These are phyloP conservation scores for Caenorhabditis zanzibari DNA, from an alignment of 2,888 invertebrate genomes.

Conservation along the genomic window DNA sequence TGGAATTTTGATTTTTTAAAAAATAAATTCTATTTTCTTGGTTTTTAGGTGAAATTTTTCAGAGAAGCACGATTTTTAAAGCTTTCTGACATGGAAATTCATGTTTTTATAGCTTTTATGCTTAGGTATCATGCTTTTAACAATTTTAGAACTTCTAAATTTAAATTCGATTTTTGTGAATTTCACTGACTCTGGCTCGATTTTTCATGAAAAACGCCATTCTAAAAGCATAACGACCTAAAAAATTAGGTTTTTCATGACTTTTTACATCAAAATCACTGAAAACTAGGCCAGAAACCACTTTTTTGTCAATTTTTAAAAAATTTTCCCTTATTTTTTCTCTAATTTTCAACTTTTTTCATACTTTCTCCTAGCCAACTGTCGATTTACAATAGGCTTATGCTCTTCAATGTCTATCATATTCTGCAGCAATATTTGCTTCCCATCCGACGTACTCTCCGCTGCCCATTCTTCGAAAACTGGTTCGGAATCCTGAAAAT, in stretches of 20 bases:
- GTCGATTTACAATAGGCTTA: not conserved
- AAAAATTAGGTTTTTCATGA: too few species aligned
- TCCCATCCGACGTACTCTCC: not conserved
- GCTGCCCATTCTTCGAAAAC: constrained; percentile 56
- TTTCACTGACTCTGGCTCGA: not conserved
- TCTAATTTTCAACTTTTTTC: not conserved
- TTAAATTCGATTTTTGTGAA: not conserved
- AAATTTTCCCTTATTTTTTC: not conserved
- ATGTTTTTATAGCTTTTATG: too few species aligned
- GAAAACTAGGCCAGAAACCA: not conserved
- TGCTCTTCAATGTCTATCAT: constrained; percentile 15
- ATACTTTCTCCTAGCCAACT: constrained; percentile 7
- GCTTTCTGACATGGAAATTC: too few species aligned
- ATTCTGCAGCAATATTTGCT: not conserved
- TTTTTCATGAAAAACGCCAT: too few species aligned
- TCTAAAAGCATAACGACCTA: too few species aligned
- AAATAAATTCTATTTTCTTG: not conserved
- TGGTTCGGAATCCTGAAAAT: constrained; percentile 28
- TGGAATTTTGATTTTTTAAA: too few species aligned
- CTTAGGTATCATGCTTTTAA: too few species aligned
- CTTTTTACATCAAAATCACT: too few species aligned
- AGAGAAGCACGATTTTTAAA: too few species aligned
- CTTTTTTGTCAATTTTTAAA: not conserved
- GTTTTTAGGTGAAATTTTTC: too few species aligned
- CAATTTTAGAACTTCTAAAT: not conserved